phyloP scores from a whole-genome alignment of 2,797 vertebrate genomes.

The Tiaroga cobitis region DNA sequence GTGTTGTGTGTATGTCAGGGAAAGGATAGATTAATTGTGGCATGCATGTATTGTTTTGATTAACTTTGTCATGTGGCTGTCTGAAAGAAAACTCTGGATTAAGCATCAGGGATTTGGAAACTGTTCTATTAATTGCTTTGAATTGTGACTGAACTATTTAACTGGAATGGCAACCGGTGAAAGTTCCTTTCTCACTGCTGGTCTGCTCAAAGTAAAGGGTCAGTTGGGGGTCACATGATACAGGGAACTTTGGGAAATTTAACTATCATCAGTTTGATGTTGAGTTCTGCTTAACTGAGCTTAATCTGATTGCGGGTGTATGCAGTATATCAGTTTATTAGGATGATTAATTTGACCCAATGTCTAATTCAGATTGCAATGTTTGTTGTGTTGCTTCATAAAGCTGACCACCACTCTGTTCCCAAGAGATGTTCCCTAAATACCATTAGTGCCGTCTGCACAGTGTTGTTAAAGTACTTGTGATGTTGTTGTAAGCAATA shows the following conservation, averaged over 20 bases:
- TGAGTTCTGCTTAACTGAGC: neutral
- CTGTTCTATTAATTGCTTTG: constrained; percentile 34
- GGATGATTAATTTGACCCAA: neutral
- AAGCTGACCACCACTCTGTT: constrained; percentile 8
- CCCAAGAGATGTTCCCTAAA: constrained; percentile 18
- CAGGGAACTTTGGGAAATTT: neutral
- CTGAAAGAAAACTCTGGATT: constrained; percentile 31
- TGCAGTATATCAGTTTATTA: neutral
- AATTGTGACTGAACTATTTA: constrained; percentile 27
- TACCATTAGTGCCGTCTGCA: constrained; percentile 18
- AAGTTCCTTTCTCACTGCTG: constrained; percentile 1
- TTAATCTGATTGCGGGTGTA: neutral
- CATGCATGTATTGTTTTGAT: constrained; percentile 24
- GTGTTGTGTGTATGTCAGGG: neutral
- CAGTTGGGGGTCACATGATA: neutral
- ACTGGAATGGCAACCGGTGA: neutral
- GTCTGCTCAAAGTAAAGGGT: neutral
- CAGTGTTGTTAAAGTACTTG: constrained; percentile 34
- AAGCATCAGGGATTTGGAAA: constrained; percentile 32
- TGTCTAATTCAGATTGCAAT: neutral
- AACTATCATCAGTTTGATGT: neutral
- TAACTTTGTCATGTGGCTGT: constrained; percentile 2
- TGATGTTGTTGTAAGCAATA: constrained; percentile 28
- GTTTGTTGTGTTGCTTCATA: constrained; percentile 19
- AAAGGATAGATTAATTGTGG: constrained; percentile 12